Evolutionary conservation across 2,113 vertebrate species (phyloP).

Genomic region (Xyliphius kryptos): DNA sequence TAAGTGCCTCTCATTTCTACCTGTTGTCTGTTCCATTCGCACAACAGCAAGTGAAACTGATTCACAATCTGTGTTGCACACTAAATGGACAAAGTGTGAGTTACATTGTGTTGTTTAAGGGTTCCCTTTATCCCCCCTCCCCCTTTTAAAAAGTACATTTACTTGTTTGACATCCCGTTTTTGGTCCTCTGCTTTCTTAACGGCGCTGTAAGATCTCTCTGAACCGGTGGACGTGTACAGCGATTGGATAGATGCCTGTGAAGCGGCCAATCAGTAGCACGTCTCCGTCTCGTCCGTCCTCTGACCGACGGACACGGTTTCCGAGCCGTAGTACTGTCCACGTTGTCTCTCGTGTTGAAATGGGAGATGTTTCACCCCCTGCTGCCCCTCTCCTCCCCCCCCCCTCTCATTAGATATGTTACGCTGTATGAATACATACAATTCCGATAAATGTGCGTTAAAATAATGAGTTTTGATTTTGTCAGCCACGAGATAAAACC

Average conservation of each 20-base stretch:
- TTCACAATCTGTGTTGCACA: no score
- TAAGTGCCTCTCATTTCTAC: no score
- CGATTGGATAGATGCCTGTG: conserved; percentile 92
- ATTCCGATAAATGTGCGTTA: not conserved
- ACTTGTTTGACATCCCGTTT: not conserved
- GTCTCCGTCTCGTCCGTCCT: not conserved
- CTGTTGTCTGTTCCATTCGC: no score
- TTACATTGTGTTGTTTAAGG: no score
- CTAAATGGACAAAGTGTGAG: no score
- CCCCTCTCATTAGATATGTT: conserved; percentile 3
- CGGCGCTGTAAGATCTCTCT: conserved; percentile 73
- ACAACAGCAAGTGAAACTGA: no score
- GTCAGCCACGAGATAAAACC: not conserved
- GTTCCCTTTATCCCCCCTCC: no score
- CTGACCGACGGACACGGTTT: conserved; percentile 6
- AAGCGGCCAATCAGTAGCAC: conserved; percentile 85
- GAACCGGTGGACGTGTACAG: conserved; percentile 88
- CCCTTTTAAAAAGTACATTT: no score
- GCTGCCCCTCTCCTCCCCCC: no score
- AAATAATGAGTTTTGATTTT: not conserved
- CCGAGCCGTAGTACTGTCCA: not conserved
- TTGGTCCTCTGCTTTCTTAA: conserved; percentile 52
- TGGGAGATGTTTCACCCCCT: not conserved
- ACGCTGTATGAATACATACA: conserved; percentile 10
- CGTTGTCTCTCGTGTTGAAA: not conserved